These are phyloP conservation scores for Ceratosolen fusciceps DNA, from an alignment of 1,140 invertebrate genomes.

Conservation along the genomic window DNA sequence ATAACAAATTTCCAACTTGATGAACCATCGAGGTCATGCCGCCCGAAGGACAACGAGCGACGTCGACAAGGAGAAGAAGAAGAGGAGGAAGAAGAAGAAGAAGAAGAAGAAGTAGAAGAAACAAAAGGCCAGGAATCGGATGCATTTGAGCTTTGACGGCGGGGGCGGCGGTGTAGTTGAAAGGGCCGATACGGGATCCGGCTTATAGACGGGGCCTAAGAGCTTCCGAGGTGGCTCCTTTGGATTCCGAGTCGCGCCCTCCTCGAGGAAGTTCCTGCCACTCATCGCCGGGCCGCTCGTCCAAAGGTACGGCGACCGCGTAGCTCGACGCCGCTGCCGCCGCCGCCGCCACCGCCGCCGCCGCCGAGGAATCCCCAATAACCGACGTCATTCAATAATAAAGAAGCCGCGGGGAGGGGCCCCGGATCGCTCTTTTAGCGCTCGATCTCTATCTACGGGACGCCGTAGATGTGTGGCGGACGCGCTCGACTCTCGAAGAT, in stretches of 20 bases:
- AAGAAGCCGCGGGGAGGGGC: not conserved
- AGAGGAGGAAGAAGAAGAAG: conserved; percentile 19
- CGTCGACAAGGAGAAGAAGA: not conserved
- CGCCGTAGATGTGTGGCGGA: too few relatives aligned
- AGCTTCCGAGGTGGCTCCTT: conserved; percentile 59
- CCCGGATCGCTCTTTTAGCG: too few relatives aligned
- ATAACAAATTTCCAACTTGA: too few relatives aligned
- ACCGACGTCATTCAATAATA: conserved; percentile 33
- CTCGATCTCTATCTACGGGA: too few relatives aligned
- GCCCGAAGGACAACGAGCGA: too few relatives aligned
- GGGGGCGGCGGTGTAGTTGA: conserved; percentile 49
- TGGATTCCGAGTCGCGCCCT: not conserved
- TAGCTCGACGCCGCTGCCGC: too few relatives aligned
- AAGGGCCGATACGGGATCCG: conserved; percentile 57
- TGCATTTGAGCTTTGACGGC: conserved; percentile 23
- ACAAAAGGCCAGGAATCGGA: not conserved
- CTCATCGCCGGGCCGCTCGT: not conserved
- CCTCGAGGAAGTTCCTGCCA: not conserved
- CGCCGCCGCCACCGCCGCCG: too few relatives aligned
- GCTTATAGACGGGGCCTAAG: conserved; percentile 62
- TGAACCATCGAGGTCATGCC: not conserved
- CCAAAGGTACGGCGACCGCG: too few relatives aligned
- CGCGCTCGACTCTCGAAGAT: too few relatives aligned
- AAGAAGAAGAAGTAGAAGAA: conserved; percentile 20
- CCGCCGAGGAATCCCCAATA: not conserved